These are phyloP conservation scores for Cataglyphis rosenhaueri DNA, from an alignment of 2,888 invertebrate genomes.

Conservation along the genomic window DNA sequence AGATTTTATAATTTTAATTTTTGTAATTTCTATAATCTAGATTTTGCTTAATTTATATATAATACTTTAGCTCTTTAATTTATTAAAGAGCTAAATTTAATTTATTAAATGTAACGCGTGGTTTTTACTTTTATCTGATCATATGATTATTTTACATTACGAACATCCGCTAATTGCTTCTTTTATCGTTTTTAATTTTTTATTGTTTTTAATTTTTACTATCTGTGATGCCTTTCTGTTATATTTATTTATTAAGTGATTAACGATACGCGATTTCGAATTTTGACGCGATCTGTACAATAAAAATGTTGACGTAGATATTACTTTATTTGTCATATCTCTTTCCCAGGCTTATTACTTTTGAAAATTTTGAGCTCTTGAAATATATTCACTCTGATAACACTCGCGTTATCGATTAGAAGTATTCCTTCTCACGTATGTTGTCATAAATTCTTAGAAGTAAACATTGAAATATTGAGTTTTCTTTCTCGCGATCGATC, in stretches of 20 bases:
- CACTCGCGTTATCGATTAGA: not conserved
- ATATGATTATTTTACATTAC: too few relatives aligned
- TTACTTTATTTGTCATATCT: not conserved
- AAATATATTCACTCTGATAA: not conserved
- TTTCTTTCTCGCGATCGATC: not conserved
- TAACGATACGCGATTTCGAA: not conserved
- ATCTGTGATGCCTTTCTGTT: too few relatives aligned
- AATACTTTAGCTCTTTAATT: too few relatives aligned
- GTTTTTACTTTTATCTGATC: too few relatives aligned
- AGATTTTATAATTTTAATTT: too few relatives aligned
- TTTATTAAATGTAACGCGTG: too few relatives aligned
- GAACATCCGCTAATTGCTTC: too few relatives aligned
- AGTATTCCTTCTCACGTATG: slow-evolving; percentile 29
- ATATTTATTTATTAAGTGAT: not conserved
- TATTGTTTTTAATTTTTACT: too few relatives aligned
- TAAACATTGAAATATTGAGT: slow-evolving; percentile 37
- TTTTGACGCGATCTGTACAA: not conserved
- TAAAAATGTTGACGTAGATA: not conserved
- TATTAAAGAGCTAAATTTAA: too few relatives aligned
- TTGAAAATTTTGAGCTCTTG: not conserved
- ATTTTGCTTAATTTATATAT: too few relatives aligned
- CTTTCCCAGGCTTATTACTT: not conserved
- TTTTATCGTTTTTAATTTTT: too few relatives aligned
- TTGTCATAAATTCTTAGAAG: slow-evolving; percentile 40
- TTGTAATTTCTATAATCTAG: too few relatives aligned